Evolutionary conservation across 2,888 invertebrate species (phyloP).

Genomic region (Hymenopus coronatus): DNA sequence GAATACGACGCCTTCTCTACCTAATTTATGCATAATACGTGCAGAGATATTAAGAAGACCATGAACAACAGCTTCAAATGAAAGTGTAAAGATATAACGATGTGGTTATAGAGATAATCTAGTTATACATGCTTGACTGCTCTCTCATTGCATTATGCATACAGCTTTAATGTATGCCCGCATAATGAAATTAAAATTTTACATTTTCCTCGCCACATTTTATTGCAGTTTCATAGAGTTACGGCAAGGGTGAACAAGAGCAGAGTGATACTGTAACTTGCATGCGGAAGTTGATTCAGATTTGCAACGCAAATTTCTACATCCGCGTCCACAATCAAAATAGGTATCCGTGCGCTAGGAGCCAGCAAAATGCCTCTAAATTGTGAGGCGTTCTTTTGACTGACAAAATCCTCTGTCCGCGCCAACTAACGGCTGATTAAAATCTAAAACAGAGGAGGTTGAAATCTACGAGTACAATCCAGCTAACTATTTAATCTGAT

Average conservation of each 20-base stretch:
- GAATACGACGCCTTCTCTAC: too few species aligned
- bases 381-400: not conserved
- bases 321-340: not conserved
- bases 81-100: too few species aligned
- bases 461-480: too few species aligned
- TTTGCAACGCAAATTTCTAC: not conserved
- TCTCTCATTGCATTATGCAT: not conserved
- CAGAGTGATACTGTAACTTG: not conserved
- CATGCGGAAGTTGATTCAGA: not conserved
- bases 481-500: too few species aligned
- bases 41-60: too few species aligned
- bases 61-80: too few species aligned
- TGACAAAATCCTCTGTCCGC: not conserved
- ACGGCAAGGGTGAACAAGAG: not conserved
- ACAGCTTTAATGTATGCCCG: not conserved
- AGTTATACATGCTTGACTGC: too few species aligned
- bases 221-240: not conserved
- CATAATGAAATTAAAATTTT: not conserved
- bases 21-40: too few species aligned
- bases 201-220: not conserved
- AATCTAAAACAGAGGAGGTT: not conserved
- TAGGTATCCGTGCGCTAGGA: not conserved
- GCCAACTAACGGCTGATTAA: not conserved
- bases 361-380: not conserved
- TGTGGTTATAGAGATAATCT: too few species aligned